Conservation (phyloP, 2,797 vertebrate species). For the Silurus aristotelis region DNA sequence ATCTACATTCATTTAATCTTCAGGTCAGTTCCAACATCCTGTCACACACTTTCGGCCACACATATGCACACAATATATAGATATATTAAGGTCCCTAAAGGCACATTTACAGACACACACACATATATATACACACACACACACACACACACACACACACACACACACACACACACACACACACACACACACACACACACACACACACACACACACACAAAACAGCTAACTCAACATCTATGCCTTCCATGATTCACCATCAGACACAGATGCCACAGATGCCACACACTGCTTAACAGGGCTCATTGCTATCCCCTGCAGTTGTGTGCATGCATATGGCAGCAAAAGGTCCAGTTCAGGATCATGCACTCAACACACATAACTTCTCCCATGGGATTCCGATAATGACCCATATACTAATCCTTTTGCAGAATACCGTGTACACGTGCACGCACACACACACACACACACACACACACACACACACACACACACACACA, state of each 20-base stretch:
- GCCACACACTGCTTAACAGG: constrained; percentile 19
- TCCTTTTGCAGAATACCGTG: constrained; percentile 4
- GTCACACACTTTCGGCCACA: constrained; percentile 12
- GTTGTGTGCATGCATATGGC: constrained; percentile 34
- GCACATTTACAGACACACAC: neutral
- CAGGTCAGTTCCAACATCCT: constrained; percentile 8
- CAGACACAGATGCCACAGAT: constrained; percentile 15
- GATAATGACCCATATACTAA: constrained; percentile 24
- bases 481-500: constrained; percentile 24
- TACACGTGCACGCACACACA: constrained; percentile 26
- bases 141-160: constrained; percentile 6
- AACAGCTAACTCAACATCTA: constrained; percentile 27
- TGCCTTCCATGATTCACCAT: constrained; percentile 12
- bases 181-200: neutral
- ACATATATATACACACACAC: neutral
- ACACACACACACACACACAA: neutral
- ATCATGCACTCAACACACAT: constrained; percentile 29
- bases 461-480: constrained; percentile 27
- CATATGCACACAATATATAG: constrained; percentile 23
- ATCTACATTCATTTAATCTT: constrained; percentile 21
- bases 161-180: constrained; percentile 7
- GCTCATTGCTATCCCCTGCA: constrained; percentile 21
- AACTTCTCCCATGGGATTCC: constrained; percentile 12
- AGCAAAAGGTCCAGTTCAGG: constrained; percentile 39
- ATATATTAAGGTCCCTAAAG: constrained; percentile 12